Percentiles rank a stretch among this genome's conserved stretches.
Evolutionary conservation across 2,113 vertebrate species (phyloP).

Genomic region (Phrynosoma blainvillii): DNA sequence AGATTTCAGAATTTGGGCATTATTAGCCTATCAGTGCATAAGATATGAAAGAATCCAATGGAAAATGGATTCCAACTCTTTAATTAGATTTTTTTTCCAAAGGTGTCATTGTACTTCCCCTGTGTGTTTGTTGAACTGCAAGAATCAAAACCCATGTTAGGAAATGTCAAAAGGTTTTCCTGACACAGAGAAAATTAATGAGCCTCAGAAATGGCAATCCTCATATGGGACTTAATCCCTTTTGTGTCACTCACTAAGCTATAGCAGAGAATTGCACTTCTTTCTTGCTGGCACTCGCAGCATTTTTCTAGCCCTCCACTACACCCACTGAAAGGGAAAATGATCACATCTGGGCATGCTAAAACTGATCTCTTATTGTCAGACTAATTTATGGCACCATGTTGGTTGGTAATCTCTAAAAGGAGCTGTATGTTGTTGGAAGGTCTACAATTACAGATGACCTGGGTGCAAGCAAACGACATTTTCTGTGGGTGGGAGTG

Average conservation of each 20-base stretch:
- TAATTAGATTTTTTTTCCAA: neutral
- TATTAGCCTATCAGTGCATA: neutral
- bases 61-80: neutral
- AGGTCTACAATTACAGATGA: slow-evolving; percentile 71
- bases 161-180: slow-evolving; percentile 62
- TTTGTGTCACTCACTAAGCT: slow-evolving; percentile 61
- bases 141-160: slow-evolving; percentile 47
- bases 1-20: slow-evolving; percentile 34
- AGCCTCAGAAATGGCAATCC: slow-evolving; percentile 52
- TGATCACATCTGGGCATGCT: slow-evolving; percentile 65
- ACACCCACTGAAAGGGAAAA: slow-evolving; percentile 63
- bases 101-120: slow-evolving; percentile 21
- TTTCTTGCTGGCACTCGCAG: slow-evolving; percentile 35
- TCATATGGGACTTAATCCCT: slow-evolving; percentile 62
- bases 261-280: slow-evolving; percentile 56
- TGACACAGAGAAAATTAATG: slow-evolving; percentile 56
- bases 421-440: slow-evolving; percentile 54
- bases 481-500: slow-evolving; percentile 35
- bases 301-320: slow-evolving; percentile 56
- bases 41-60: slow-evolving; percentile 1
- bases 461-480: slow-evolving; percentile 56
- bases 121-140: slow-evolving; percentile 18
- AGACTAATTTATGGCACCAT: slow-evolving; percentile 54
- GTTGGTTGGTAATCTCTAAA: slow-evolving; percentile 58
- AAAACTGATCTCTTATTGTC: slow-evolving; percentile 58